A percentile compares a stretch with the other conserved stretches of the same genome.
Evolutionary conservation across 2,888 invertebrate species (phyloP).

Genomic region (Acrobasis consociella): DNA sequence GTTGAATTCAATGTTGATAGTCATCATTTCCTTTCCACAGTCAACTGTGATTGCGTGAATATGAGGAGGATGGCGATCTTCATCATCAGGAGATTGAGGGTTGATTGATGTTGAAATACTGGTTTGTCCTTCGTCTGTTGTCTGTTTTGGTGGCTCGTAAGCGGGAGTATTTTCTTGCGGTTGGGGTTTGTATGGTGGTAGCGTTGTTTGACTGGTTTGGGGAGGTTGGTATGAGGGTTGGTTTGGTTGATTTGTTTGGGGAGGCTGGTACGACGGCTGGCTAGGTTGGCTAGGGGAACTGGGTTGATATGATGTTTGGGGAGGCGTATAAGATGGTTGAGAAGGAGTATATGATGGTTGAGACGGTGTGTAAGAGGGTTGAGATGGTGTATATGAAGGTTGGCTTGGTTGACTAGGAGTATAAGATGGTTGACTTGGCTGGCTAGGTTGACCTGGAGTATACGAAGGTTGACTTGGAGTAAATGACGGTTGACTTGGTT

Average conservation of each 20-base stretch:
- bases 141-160: constrained; percentile 32
- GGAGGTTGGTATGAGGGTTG: constrained; percentile 43
- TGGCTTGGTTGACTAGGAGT: constrained; percentile 41
- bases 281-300: constrained; percentile 39
- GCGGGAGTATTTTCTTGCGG: background rate
- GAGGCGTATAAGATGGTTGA: constrained; percentile 37
- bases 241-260: constrained; percentile 43
- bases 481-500: constrained; percentile 50
- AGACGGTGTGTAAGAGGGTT: constrained; percentile 36
- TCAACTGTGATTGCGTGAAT: constrained; percentile 89
- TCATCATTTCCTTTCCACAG: constrained; percentile 92
- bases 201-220: constrained; percentile 45
- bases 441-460: constrained; percentile 40
- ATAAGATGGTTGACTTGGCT: constrained; percentile 44
- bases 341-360: constrained; percentile 36
- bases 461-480: constrained; percentile 45
- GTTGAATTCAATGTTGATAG: constrained; percentile 90
- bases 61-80: constrained; percentile 88
- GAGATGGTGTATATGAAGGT: constrained; percentile 36
- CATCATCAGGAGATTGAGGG: constrained; percentile 68
- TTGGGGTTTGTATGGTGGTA: background rate
- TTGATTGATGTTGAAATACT: constrained; percentile 41
- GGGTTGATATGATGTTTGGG: constrained; percentile 32
- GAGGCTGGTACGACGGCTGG: constrained; percentile 44
- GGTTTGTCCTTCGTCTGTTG: constrained; percentile 31